Conservation (phyloP, 2,113 vertebrate species). For the Pogonocichla stellata region DNA sequence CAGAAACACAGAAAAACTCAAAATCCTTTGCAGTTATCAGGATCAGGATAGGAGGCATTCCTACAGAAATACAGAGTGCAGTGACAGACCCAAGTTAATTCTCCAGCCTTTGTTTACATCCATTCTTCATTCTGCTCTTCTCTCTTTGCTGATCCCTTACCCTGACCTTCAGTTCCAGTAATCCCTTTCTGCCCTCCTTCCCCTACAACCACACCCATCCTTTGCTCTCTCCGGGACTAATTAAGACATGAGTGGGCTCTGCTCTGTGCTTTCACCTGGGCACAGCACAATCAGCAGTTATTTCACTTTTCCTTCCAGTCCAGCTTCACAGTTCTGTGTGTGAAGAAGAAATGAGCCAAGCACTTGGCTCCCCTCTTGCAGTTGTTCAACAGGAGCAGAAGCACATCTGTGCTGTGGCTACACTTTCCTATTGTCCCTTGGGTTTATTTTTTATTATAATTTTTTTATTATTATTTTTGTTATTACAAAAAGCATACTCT, state of each 20-base stretch:
- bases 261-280: not conserved
- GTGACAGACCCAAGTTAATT: not conserved
- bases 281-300: not conserved
- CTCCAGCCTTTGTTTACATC: not conserved
- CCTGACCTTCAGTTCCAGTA: not conserved
- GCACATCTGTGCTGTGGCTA: not conserved
- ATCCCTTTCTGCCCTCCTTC: not conserved
- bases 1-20: not conserved
- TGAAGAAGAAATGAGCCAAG: not conserved
- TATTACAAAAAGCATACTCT: not conserved
- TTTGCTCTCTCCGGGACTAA: not conserved
- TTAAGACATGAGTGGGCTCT: not conserved
- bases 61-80: not conserved
- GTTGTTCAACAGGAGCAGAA: not conserved
- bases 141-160: not conserved
- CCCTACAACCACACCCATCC: not conserved
- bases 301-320: not conserved
- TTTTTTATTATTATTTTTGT: not conserved
- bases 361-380: accelerated
- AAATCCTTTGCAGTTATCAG: not conserved
- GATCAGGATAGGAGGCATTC: not conserved
- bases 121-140: not conserved
- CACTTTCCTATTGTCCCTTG: not conserved
- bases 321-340: not conserved
- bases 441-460: not conserved